A percentile compares a stretch with the other conserved stretches of the same genome.
Conservation (phyloP, 2,797 vertebrate species). For the Diplodus puntazzo region DNA sequence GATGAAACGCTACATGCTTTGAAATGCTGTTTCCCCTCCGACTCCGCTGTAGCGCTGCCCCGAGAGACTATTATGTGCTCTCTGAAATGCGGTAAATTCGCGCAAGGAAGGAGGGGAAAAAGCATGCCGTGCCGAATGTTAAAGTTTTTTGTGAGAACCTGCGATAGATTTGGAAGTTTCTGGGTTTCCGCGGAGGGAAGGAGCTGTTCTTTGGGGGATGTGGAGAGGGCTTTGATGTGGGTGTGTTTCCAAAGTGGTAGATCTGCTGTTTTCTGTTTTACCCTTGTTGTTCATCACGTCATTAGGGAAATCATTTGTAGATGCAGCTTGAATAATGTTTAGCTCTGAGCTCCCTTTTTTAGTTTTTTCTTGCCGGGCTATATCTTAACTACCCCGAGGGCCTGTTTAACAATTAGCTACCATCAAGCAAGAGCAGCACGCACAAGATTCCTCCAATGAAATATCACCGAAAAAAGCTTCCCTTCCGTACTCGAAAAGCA, state of each 20-base stretch:
- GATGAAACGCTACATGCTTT: conserved; percentile 57
- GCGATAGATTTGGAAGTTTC: conserved; percentile 44
- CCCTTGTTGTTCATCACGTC: conserved; percentile 49
- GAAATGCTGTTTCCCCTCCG: conserved; percentile 42
- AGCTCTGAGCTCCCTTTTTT: conserved; percentile 36
- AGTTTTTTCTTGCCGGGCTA: conserved; percentile 43
- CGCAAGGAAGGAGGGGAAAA: conserved; percentile 32
- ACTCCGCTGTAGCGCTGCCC: conserved; percentile 43
- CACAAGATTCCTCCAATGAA: conserved; percentile 21
- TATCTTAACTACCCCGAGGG: conserved; percentile 35
- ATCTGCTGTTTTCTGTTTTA: conserved; percentile 47
- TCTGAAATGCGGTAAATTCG: conserved; percentile 60
- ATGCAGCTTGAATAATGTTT: conserved; percentile 55
- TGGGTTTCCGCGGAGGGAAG: conserved; percentile 13
- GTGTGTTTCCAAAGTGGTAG: conserved; percentile 51
- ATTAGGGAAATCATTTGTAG: conserved; percentile 62
- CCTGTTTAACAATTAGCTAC: conserved; percentile 54
- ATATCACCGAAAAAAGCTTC: conserved; percentile 19
- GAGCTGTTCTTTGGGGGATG: conserved; percentile 50
- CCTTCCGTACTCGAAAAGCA: conserved; percentile 7
- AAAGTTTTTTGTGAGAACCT: conserved; percentile 33
- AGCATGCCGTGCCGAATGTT: conserved; percentile 17
- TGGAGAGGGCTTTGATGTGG: conserved; percentile 61
- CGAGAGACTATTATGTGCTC: conserved; percentile 63
- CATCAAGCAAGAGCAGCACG: conserved; percentile 42